phyloP scores from a whole-genome alignment of 2,797 vertebrate genomes.

The Crenichthys baileyi region DNA sequence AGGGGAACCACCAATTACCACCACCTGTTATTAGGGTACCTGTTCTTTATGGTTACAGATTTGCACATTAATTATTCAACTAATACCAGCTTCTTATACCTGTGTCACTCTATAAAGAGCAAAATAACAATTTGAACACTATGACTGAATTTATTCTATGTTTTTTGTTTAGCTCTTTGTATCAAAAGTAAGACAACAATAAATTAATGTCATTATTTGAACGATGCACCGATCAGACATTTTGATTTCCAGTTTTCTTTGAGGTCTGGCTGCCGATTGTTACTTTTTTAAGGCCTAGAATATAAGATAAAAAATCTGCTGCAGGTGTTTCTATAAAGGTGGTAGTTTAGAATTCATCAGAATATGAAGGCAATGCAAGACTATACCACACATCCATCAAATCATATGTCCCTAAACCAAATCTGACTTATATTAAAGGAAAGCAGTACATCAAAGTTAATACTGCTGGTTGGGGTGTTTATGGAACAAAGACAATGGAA shows the following conservation, averaged over 20 bases:
- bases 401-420: too few relatives aligned
- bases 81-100: not conserved
- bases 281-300: too few relatives aligned
- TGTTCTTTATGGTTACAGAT: not conserved
- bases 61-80: not conserved
- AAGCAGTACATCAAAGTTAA: too few relatives aligned
- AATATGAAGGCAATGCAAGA: too few relatives aligned
- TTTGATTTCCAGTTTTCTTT: not conserved
- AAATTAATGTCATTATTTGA: not conserved
- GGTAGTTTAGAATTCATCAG: not conserved
- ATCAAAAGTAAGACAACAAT: not conserved
- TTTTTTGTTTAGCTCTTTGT: not conserved
- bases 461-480: too few relatives aligned
- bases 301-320: not conserved
- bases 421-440: too few relatives aligned
- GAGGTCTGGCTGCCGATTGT: not conserved
- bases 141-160: not conserved
- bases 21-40: not conserved
- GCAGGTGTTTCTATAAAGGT: not conserved
- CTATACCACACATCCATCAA: too few relatives aligned
- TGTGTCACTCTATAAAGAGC: not conserved
- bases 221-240: not conserved
- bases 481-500: not conserved
- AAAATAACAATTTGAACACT: not conserved
- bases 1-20: too few relatives aligned